phyloP scores from a whole-genome alignment of 2,113 vertebrate species.

The Pollimyrus isidori region DNA sequence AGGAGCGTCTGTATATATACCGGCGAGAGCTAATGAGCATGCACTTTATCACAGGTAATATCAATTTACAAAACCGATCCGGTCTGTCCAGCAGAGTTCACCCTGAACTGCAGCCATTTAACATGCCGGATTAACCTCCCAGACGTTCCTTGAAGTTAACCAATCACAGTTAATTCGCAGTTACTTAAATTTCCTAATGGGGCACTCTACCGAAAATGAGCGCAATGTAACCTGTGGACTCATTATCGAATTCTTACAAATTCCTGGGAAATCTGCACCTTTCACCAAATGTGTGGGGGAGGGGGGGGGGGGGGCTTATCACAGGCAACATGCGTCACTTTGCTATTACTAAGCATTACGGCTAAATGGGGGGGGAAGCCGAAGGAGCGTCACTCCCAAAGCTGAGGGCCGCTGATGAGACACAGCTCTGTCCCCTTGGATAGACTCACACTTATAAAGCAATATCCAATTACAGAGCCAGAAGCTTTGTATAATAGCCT shows the following conservation, averaged over 20 bases:
- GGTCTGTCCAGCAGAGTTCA: background rate
- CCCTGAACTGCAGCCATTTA: background rate
- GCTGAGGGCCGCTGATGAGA: conserved; percentile 44
- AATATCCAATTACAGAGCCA: conserved; percentile 70
- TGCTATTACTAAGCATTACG: conserved; percentile 12
- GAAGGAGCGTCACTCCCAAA: background rate
- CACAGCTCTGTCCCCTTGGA: conserved; percentile 59
- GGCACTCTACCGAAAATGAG: conserved; percentile 7
- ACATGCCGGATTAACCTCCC: background rate
- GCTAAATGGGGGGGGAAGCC: conserved; percentile 10
- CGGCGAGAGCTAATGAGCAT: background rate
- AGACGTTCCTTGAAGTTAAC: conserved; percentile 7
- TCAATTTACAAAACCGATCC: background rate
- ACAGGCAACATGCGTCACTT: background rate
- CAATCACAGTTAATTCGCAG: background rate
- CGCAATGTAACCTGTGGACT: background rate
- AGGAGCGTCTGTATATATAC: background rate
- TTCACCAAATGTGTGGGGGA: background rate
- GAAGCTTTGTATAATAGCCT: conserved; percentile 73
- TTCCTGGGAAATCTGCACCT: background rate
- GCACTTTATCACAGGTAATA: background rate
- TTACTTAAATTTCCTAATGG: conserved; percentile 11
- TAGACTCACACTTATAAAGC: conserved; percentile 68
- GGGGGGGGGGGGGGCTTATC: background rate
- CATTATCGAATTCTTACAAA: conserved; percentile 2